These are phyloP conservation scores for Eristalis tenax DNA, from an alignment of 2,888 invertebrate species.

Conservation along the genomic window DNA sequence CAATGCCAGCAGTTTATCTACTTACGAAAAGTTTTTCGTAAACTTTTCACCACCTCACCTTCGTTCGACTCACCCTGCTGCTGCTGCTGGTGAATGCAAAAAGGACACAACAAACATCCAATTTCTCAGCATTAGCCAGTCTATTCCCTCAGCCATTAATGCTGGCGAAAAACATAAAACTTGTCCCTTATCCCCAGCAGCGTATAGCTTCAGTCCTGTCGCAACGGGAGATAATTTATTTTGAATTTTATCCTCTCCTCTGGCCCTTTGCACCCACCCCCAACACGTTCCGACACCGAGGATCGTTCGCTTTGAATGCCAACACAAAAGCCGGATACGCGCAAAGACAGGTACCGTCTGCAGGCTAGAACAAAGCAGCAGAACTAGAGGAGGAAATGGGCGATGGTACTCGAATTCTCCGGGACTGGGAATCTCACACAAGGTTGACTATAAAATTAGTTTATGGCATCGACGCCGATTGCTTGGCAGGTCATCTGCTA, in stretches of 20 bases:
- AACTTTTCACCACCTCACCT: conserved; percentile 18
- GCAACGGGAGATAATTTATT: conserved; percentile 33
- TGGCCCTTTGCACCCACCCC: too few relatives aligned
- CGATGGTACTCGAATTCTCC: neutral
- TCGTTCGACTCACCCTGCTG: too few relatives aligned
- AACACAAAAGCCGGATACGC: neutral
- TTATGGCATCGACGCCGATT: conserved; percentile 35
- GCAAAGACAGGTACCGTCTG: conserved; percentile 32
- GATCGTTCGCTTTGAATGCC: neutral
- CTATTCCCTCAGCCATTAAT: conserved; percentile 54
- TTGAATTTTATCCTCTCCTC: conserved; percentile 3
- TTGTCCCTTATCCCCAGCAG: conserved; percentile 22
- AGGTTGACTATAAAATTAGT: conserved; percentile 27
- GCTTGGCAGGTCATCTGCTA: conserved; percentile 55
- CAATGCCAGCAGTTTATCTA: conserved; percentile 5
- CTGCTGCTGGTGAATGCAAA: neutral
- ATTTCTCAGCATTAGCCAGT: conserved; percentile 46
- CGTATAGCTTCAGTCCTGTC: neutral
- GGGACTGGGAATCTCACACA: neutral
- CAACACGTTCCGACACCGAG: too few relatives aligned
- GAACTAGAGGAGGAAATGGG: neutral
- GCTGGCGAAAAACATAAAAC: conserved; percentile 1
- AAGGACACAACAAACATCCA: conserved; percentile 23
- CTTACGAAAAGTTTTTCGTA: conserved; percentile 23
- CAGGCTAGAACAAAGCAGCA: conserved; percentile 2